Evolutionary conservation across 2,888 invertebrate species (phyloP).

Genomic region (Digitonthophagus gazella): DNA sequence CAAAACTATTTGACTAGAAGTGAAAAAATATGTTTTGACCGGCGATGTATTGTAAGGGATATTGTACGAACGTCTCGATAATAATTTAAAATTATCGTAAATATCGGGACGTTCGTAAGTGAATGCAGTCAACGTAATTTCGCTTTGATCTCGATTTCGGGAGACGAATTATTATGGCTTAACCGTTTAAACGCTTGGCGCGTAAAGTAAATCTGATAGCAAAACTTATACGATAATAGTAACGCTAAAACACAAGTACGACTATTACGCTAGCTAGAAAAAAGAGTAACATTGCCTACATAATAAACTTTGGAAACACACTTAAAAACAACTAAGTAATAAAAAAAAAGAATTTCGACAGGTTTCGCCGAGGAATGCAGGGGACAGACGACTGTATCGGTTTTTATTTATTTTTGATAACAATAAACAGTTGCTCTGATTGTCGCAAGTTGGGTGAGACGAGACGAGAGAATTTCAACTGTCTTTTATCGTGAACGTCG

Average conservation of each 20-base stretch:
- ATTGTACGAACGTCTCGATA: neutral
- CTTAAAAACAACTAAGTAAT: conserved; percentile 22
- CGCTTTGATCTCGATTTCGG: conserved; percentile 2
- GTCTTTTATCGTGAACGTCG: neutral
- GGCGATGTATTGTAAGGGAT: neutral
- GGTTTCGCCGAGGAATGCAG: conserved; percentile 4
- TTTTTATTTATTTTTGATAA: neutral
- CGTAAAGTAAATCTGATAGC: neutral
- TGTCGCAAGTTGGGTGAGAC: neutral
- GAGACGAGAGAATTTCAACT: neutral
- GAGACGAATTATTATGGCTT: neutral
- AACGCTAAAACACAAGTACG: conserved; percentile 1
- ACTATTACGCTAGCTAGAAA: conserved; percentile 18
- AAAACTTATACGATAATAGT: conserved; percentile 6
- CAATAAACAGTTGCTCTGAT: neutral
- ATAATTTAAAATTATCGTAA: conserved; percentile 4
- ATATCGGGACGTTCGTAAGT: neutral
- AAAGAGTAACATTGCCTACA: conserved; percentile 24
- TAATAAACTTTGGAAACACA: conserved; percentile 29
- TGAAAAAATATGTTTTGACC: neutral
- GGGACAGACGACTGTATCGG: conserved; percentile 15
- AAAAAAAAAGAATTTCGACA: conserved; percentile 16
- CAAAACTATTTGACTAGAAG: neutral
- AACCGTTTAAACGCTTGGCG: neutral
- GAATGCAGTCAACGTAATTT: neutral